These are phyloP conservation scores for Volucella zonaria DNA, from an alignment of 2,888 invertebrate species.

Conservation along the genomic window DNA sequence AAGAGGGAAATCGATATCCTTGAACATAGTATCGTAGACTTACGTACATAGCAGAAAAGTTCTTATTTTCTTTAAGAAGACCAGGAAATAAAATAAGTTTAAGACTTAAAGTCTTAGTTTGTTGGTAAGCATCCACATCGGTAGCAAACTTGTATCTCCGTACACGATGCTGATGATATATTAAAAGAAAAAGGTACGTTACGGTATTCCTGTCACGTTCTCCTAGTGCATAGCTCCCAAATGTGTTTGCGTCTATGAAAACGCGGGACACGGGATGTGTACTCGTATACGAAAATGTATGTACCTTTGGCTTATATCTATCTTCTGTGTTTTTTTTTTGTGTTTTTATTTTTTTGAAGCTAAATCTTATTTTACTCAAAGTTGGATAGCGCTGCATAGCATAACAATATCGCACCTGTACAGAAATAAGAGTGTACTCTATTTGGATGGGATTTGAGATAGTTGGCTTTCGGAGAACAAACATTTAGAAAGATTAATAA, in stretches of 20 bases:
- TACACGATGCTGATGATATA: too few relatives aligned
- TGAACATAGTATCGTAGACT: conserved; percentile 66
- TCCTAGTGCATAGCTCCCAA: conserved; percentile 68
- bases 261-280: conserved; percentile 57
- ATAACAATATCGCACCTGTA: conserved; percentile 64
- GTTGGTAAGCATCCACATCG: conserved; percentile 4
- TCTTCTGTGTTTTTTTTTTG: conserved; percentile 3
- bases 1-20: conserved; percentile 52
- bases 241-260: conserved; percentile 72
- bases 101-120: conserved; percentile 67
- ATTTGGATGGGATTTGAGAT: conserved; percentile 44
- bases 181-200: not conserved
- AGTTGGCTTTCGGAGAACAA: conserved; percentile 25
- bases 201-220: conserved; percentile 51
- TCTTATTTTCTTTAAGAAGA: conserved; percentile 58
- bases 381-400: conserved; percentile 32
- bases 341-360: conserved; percentile 41
- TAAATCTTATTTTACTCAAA: conserved; percentile 60
- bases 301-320: conserved; percentile 19
- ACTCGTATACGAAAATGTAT: conserved; percentile 52
- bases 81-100: conserved; percentile 56
- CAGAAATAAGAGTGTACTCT: conserved; percentile 1
- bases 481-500: conserved; percentile 44
- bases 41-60: conserved; percentile 30
- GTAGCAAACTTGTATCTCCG: not conserved